Base-by-base conservation (phyloP, 2,888 invertebrate species). In the Tribolium freemani region DNA sequence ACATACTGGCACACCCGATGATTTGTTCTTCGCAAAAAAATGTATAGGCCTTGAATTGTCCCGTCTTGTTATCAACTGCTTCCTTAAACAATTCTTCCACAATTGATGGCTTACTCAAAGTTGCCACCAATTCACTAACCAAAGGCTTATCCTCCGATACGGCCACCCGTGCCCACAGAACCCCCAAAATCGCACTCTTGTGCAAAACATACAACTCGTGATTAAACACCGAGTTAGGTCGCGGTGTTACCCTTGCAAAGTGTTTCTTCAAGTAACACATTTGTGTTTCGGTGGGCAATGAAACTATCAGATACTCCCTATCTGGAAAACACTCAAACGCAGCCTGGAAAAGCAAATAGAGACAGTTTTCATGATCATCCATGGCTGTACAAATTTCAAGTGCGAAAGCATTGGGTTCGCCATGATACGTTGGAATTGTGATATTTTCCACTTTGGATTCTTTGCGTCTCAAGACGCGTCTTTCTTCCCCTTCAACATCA, bases 271-370 rank as follows among this genome's bases (percentile, higher is more conserved):
- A 8, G 11, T 69, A 68, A 26, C 51, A 54, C 6, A 30, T 11
- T 16, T 20, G 60, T 61, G 51, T 38, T n/a, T 74, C 71, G 9
- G 76, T 9, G 6, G 92, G 92, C 5, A 91, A 78, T 5, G 90
- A 88, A 70, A 91, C 82, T 9, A 91, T 83, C 80, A 91, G 90
- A 78, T 92, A 93, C 54, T 94, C 92, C 21, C 88, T 87, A 3
- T 90, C 86, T 0, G 91, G 91, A 84, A 90, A 92, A 46, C 90
- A 87, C 79, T 92, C 90, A 83, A 93, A 94, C 0, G 92, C 89
- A 0, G 90, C 91, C 75, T 90, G 89, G 9, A 94, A 84, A 57
- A 93, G 87, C 75, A 91, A 89, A 64, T 87, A 87, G 0, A 88
- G 83, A 84, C 89, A 83, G 78, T 89, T 88, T 74, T 91, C 90